Evolutionary conservation across 2,113 vertebrate species (phyloP), one percentile per base, ranked within the genome.

Genomic region (Ciconia boyciana): DNA sequence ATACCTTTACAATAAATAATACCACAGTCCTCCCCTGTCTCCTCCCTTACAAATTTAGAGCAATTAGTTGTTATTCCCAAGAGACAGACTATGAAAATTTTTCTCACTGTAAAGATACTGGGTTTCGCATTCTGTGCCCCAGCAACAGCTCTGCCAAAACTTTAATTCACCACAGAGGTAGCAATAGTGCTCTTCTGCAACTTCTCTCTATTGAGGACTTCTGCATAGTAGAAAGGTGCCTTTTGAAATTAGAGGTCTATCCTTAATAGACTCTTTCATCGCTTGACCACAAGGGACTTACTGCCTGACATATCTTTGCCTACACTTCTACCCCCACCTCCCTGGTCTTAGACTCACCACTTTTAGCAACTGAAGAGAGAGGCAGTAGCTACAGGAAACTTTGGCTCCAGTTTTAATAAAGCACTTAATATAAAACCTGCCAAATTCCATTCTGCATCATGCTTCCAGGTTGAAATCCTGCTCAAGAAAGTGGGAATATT

Each of bases 121-220:
- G 8, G 25, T 46, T 79, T 87, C 1, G 1, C 6, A 0, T 7
- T 39, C 19, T 24, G 26, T 3, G 0, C 22, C 25, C 44, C 39
- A 64, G 71, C 32, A 69, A 64, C 18, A 79, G 48, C 51, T 85
- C 69, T 41, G 29, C n/a, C 82, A 85, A 66, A 72, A 52, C 21
- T 17, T 8, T 22, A 77, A 79, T 89, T 78, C 17, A 58, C 51
- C 18, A 16, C 34, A 65, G 14, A 82, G 21, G 22, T 1, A 57
- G 34, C 48, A 55, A 13, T 5, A 77, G 29, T 4, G 14, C 10
- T 58, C 25, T 39, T 48, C n/a, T 83, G n/a, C 26, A 83, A 11
- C 32, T 54, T 39, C 74, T 82, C 21, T 9, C 43, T 58, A 1
- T 11, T 34, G 31, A 79, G 34, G 25, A 34, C 10, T 48, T 52